Evolutionary conservation across 2,888 invertebrate genomes (phyloP), one percentile per base, ranked within the genome.

Genomic region (Hedya salicella): DNA sequence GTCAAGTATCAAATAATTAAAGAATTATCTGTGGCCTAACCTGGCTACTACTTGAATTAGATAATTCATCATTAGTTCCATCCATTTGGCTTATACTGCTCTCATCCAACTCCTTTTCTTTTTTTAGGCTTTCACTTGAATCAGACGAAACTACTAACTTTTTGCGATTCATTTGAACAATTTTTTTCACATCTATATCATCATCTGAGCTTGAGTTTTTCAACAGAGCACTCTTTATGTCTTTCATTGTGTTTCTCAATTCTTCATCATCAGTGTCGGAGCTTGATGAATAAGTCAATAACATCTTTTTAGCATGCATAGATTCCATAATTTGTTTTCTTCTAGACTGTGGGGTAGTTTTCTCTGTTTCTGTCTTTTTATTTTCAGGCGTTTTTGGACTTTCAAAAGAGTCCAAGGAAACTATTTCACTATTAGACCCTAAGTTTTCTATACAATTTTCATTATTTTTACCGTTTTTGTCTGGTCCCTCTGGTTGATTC

Each of bases 221-320:
- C 2, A 87, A 74, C 50, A 87, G 75, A n/a, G 75, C 71, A 44
- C 82, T 69, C 71, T 78, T 81, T n/a, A 86, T 83, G 56, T 82
- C 73, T 67, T 82, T 82, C 6, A 83, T 71, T 9, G 72, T 77
- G 73, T 71, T 74, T 68, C 68, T 78, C 16, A 85, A 69, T 59
- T 80, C 71, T 68, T 88, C 86, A 79, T 88, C 87, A 61, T 87
- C 88, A 49, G 84, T 82, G 49, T 89, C 91, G 5, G 91, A 91
- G 73, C 88, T 87, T 30, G 88, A 87, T 42, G 87, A 86, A 71
- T 86, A 81, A 40, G 76, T 76, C 3, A 89, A 70, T 11, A 88
- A 75, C 78, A 79, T 86, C 78, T 83, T 85, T 69, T 88, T 91
- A 19, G 87, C 89, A 73, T 86, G 75, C 72, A 85, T 83, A 72